These are phyloP conservation scores for Nesogale talazaci DNA, from an alignment of 2,113 vertebrate species.

Conservation along the genomic window DNA sequence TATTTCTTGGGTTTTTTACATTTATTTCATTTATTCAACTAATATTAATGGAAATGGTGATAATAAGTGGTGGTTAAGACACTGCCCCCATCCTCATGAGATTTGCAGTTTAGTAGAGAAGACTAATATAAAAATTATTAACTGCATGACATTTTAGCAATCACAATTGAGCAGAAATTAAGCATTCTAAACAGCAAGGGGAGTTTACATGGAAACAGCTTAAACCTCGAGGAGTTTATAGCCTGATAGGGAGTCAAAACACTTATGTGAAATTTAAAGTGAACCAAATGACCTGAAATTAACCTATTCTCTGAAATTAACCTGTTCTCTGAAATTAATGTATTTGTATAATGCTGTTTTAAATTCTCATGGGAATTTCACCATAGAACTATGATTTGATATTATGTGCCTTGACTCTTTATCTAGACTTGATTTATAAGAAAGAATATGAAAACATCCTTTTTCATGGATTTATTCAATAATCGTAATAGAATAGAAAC, in stretches of 20 bases:
- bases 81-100: neutral
- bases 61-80: neutral
- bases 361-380: neutral
- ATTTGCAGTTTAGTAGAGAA: neutral
- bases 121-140: neutral
- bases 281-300: slow-evolving; percentile 23
- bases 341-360: slow-evolving; percentile 33
- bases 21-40: slow-evolving; percentile 20
- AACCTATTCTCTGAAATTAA: slow-evolving; percentile 45
- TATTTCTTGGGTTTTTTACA: neutral
- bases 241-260: slow-evolving; percentile 1
- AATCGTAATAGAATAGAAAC: neutral
- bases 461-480: neutral
- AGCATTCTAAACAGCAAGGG: neutral
- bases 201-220: slow-evolving; percentile 39
- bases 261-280: neutral
- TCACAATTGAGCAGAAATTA: slow-evolving; percentile 15
- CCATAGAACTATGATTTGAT: slow-evolving; percentile 5
- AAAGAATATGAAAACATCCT: neutral
- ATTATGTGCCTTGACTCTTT: neutral
- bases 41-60: neutral
- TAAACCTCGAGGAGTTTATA: slow-evolving; percentile 34
- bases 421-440: neutral
- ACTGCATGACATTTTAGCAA: neutral
- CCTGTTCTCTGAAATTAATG: slow-evolving; percentile 8